A percentile compares a stretch with the other conserved stretches of the same genome.
Conservation (phyloP, 2,888 invertebrate genomes). For the Eledone cirrhosa region DNA sequence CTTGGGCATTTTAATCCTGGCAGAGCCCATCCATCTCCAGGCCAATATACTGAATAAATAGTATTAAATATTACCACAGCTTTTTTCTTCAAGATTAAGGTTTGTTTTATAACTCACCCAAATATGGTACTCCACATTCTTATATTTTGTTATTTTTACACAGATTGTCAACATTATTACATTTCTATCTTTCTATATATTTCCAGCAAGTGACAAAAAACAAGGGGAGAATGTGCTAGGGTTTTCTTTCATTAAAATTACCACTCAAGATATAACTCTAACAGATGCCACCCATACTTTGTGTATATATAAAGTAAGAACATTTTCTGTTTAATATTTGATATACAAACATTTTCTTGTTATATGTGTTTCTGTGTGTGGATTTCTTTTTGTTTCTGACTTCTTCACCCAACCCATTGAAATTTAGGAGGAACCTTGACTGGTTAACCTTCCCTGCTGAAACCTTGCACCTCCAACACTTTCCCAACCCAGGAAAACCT, state of each 20-base stretch:
- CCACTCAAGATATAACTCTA: conserved; percentile 42
- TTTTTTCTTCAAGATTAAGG: not conserved
- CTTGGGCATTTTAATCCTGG: too few relatives aligned
- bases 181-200: conserved; percentile 48
- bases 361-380: too few relatives aligned
- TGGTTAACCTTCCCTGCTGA: too few relatives aligned
- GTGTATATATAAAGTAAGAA: conserved; percentile 80
- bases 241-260: conserved; percentile 79
- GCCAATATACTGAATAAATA: not conserved
- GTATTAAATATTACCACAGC: not conserved
- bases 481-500: too few relatives aligned
- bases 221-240: conserved; percentile 78
- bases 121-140: too few relatives aligned
- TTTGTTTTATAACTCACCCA: too few relatives aligned
- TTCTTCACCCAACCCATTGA: too few relatives aligned
- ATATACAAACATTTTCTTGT: too few relatives aligned
- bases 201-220: conserved; percentile 36
- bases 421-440: too few relatives aligned
- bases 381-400: too few relatives aligned
- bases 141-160: not conserved
- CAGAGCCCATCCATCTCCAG: not conserved
- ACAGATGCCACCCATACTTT: conserved; percentile 71
- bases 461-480: too few relatives aligned
- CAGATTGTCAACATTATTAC: not conserved
- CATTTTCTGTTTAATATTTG: too few relatives aligned